Evolutionary conservation across 2,797 vertebrate species (phyloP).

Genomic region (Muscicapa striata): DNA sequence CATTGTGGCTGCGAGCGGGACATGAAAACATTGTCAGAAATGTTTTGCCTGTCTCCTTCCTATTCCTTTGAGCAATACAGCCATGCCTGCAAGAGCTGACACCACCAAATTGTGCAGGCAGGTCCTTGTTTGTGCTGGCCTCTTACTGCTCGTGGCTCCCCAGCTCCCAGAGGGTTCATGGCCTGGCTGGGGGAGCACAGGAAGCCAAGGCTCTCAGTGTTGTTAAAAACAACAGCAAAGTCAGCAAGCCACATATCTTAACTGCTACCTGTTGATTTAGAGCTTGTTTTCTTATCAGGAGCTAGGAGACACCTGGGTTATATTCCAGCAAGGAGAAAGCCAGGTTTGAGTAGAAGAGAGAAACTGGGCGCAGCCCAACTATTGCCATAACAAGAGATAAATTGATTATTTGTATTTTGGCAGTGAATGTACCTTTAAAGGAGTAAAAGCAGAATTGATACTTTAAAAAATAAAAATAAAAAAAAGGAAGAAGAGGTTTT

Average conservation of each 20-base stretch:
- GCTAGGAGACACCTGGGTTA: background rate
- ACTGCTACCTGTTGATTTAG: background rate
- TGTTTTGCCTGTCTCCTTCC: background rate
- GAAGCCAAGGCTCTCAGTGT: background rate
- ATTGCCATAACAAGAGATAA: background rate
- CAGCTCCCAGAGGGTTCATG: background rate
- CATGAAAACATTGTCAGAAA: background rate
- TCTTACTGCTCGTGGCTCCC: background rate
- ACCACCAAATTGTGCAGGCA: background rate
- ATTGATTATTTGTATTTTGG: background rate
- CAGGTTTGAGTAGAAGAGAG: background rate
- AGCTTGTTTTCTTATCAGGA: background rate
- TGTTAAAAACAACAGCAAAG: background rate
- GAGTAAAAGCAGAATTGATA: background rate
- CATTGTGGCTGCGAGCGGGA: background rate
- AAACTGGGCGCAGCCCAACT: background rate
- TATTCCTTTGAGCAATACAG: background rate
- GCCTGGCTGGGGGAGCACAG: background rate
- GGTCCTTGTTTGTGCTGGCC: background rate
- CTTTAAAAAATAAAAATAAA: background rate
- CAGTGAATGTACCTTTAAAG: background rate
- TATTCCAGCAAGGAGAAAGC: background rate
- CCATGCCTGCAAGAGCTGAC: background rate
- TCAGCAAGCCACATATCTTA: background rate
- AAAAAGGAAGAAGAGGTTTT: accelerated